Evolutionary conservation across 2,113 vertebrate genomes (phyloP), one percentile per base, ranked within the genome.

Genomic region (Petroica traversi): DNA sequence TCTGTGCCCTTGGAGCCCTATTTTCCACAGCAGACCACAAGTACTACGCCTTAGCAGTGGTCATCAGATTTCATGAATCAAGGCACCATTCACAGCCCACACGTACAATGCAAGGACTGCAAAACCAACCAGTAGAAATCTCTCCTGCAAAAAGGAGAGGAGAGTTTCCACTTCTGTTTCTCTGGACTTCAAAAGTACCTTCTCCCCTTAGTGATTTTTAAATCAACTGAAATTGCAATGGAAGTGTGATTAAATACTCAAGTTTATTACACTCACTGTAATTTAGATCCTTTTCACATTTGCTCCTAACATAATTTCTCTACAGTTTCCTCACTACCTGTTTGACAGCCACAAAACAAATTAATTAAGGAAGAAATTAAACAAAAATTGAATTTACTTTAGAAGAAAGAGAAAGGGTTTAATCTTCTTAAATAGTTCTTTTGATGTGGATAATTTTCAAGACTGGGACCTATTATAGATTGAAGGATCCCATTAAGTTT

Each of bases 371-470:
- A 61, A 96, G 20, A 14, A 93, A 94, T 88, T 93, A 25, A 85
- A 89, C 85, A 80, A 96, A 97, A 95, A 81, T 36, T 71, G 12
- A 36, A 93, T 95, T 93, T 89, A 57, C 23, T 85, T 92, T 69
- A 28, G 71, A 17, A 43, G 58, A 62, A 75, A 89, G 36, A 85
- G 38, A 71, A 85, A 95, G 8, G 7, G 46, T 89, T 95, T 95
- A 88, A 80, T 96, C 59, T 93, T 92, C 43, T 82, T 94, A 78
- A 97, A 85, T 38, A 96, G 48, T 7, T 48, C 57, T 36, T 94
- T 80, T 92, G 78, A 85, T 91, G 25, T 72, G 52, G 55, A 51
- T 74, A 87, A 85, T 97, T 95, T 97, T 93, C 48, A 91, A 93
- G 43, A 92, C 40, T 49, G 6, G 12, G 24, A 66, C 31, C 64